Conservation (phyloP, 2,888 invertebrate genomes). For the Microctonus aethiopoides region DNA sequence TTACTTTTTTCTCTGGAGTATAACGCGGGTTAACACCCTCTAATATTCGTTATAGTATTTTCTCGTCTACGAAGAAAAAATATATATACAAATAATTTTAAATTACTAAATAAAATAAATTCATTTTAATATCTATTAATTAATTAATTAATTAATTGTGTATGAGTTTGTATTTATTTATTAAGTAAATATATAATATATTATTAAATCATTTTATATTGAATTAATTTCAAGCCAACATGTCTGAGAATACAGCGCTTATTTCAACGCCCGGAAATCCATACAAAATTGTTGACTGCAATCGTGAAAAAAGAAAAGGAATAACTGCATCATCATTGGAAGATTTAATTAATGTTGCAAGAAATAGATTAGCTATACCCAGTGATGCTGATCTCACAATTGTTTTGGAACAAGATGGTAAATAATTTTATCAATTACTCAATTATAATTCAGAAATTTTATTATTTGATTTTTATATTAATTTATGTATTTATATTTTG, state of each 20-base stretch:
- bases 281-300: conserved; percentile 83
- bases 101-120: too few species aligned
- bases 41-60: not conserved
- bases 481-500: not conserved
- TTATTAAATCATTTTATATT: not conserved
- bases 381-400: conserved; percentile 76
- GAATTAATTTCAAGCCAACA: conserved; percentile 34
- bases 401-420: conserved; percentile 87
- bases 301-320: conserved; percentile 84
- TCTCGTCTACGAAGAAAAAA: not conserved
- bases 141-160: not conserved
- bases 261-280: conserved; percentile 70
- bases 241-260: conserved; percentile 50
- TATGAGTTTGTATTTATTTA: not conserved
- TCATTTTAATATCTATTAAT: too few species aligned
- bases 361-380: conserved; percentile 78
- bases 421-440: conserved; percentile 1
- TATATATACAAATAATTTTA: not conserved
- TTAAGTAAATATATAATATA: not conserved
- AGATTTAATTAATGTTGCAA: conserved; percentile 81
- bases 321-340: conserved; percentile 83
- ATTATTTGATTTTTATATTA: too few species aligned
- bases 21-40: not conserved
- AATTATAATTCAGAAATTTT: too few species aligned
- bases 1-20: not conserved